phyloP scores from a whole-genome alignment of 92 coral and sea anemone species.

The Scolanthus callimorphus region DNA sequence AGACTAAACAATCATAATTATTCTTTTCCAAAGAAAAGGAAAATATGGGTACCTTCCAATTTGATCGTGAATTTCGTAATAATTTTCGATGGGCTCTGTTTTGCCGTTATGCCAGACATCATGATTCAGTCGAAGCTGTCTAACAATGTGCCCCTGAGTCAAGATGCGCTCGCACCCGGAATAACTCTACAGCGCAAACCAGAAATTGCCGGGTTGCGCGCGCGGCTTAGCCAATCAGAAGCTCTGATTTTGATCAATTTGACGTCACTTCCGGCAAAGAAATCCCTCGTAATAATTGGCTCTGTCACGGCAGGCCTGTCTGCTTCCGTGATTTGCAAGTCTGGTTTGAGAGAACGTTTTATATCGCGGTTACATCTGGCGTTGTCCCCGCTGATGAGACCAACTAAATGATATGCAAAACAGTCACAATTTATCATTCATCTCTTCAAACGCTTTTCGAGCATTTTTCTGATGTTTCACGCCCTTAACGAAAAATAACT shows the following conservation, averaged over 20 bases:
- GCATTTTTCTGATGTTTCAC: not conserved
- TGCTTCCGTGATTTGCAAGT: not conserved
- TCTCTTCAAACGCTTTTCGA: not conserved
- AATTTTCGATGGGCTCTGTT: conserved; percentile 68
- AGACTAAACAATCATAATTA: too few species aligned
- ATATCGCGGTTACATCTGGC: not conserved
- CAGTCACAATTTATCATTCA: too few species aligned
- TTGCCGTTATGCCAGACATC: too few species aligned
- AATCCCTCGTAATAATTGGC: not conserved
- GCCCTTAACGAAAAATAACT: not conserved
- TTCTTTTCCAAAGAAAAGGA: too few species aligned
- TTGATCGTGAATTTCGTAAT: conserved; percentile 73
- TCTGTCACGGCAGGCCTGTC: not conserved
- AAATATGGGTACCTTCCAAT: conserved; percentile 92
- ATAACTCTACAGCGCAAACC: not conserved
- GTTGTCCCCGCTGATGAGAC: not conserved
- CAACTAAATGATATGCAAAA: not conserved
- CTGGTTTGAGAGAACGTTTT: too few species aligned
- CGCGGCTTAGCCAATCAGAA: not conserved
- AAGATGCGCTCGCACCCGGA: not conserved
- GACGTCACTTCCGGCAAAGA: not conserved
- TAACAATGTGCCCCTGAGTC: not conserved
- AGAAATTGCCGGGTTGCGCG: not conserved
- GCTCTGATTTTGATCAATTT: not conserved
- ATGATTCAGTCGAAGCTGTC: too few species aligned